Evolutionary conservation across 2,113 vertebrate species (phyloP).

Genomic region (Alligator sinensis): DNA sequence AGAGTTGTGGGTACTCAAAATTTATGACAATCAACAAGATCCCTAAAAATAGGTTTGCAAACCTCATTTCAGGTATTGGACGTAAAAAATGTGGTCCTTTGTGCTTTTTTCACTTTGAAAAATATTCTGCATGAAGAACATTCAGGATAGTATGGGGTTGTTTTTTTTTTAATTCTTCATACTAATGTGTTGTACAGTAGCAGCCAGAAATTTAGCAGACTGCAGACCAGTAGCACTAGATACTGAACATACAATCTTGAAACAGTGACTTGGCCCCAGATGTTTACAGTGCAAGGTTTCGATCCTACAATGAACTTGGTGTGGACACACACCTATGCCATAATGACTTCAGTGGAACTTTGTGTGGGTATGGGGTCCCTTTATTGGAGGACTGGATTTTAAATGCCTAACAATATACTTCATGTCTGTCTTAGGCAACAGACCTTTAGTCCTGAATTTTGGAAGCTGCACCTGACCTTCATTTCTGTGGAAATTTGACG

Average conservation of each 20-base stretch:
- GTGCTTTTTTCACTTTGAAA: neutral
- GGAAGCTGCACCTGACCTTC: constrained; percentile 97
- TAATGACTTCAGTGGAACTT: neutral
- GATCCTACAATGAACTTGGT: neutral
- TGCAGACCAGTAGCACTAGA: neutral
- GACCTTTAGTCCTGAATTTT: constrained; percentile 91
- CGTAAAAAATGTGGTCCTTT: neutral
- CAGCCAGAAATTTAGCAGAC: neutral
- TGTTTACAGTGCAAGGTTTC: accelerated
- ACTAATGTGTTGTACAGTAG: neutral
- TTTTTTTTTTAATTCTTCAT: accelerated
- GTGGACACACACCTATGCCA: neutral
- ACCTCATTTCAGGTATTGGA: neutral
- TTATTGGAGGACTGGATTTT: neutral
- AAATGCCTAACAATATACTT: neutral
- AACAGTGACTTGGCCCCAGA: neutral
- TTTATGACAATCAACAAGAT: neutral
- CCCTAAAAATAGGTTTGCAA: neutral
- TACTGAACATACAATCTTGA: neutral
- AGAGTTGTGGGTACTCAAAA: neutral
- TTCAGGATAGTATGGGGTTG: neutral
- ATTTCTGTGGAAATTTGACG: constrained; percentile 90
- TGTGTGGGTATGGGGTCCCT: neutral
- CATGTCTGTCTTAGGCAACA: constrained; percentile 71
- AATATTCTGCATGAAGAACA: neutral